Percentiles rank a stretch among this genome's conserved stretches.
These are phyloP conservation scores for Drosophila busckii DNA, from an alignment of 1,140 invertebrate genomes.

Conservation along the genomic window DNA sequence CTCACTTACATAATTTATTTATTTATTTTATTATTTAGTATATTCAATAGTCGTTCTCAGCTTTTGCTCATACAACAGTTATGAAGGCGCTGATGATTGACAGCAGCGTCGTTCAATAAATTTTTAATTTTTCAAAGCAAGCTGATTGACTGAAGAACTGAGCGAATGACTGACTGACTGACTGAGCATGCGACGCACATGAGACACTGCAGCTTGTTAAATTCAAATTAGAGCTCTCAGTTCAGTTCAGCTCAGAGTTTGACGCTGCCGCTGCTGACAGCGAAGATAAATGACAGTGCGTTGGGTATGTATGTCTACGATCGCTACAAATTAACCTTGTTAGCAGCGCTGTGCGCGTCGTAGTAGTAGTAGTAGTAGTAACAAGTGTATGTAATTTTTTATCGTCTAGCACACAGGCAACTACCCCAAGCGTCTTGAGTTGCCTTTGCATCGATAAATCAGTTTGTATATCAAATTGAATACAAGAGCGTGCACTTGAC, in stretches of 20 bases:
- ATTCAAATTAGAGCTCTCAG: constrained; percentile 66
- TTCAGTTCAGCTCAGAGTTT: constrained; percentile 16
- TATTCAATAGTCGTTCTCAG: too few species aligned
- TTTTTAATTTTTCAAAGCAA: constrained; percentile 73
- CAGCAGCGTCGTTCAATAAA: constrained; percentile 66
- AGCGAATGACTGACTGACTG: neutral
- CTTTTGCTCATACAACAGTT: too few species aligned
- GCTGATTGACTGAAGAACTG: constrained; percentile 40
- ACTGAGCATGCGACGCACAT: constrained; percentile 10
- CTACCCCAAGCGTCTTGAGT: neutral
- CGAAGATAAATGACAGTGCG: constrained; percentile 71
- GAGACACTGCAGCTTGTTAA: constrained; percentile 53
- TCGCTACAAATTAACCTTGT: constrained; percentile 76
- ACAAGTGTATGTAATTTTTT: constrained; percentile 77
- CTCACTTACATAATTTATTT: too few species aligned
- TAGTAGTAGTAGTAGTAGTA: constrained; percentile 50
- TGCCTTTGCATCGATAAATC: constrained; percentile 57
- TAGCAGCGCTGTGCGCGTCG: constrained; percentile 36
- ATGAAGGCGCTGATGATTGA: too few species aligned
- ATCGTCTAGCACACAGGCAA: constrained; percentile 50
- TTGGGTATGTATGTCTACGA: too few species aligned
- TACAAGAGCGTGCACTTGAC: constrained; percentile 73
- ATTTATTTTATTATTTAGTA: too few species aligned
- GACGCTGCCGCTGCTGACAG: constrained; percentile 59
- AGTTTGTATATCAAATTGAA: constrained; percentile 77